Evolutionary conservation across 2,113 vertebrate genomes (phyloP), one percentile per base, ranked within the genome.

Genomic region (Phrynocephalus versicolor): DNA sequence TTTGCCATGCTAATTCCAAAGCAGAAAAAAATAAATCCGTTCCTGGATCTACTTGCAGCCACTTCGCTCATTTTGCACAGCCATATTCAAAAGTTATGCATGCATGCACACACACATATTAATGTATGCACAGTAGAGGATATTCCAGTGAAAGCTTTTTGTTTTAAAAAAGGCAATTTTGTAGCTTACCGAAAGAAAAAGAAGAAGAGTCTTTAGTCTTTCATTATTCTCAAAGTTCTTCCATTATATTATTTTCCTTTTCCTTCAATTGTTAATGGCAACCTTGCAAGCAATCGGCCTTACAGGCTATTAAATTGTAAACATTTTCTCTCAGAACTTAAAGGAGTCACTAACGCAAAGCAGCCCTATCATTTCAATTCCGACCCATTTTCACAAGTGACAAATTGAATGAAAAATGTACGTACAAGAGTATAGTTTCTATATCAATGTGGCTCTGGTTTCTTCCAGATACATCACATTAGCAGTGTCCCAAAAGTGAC

Each of bases 91-190:
- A 6, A 10, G 45, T 51, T 51, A 51, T 51, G 45, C 37, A 1
- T 30, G 27, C 21, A 6, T 39, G 30, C 27, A 51, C 45, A 51
- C 45, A 51, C 45, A 51, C 45, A 15, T 14, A 16, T 82, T 70
- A 71, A 58, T 58, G 55, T 39, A n/a, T 79, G 55, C 55, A 83
- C 33, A 39, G 4, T 67, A 51, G 73, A 73, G 39, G 19, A 73
- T 41, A 81, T 69, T 85, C 62, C 27, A 57, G 70, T 30, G n/a
- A 23, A 64, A 55, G 70, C 69, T 80, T 74, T 80, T n/a, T n/a
- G n/a, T n/a, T n/a, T n/a, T 55, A 73, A 73, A 74, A 81, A 25
- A 81, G 73, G 15, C 19, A 83, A 37, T 85, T 74, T 23, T 35
- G 30, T 35, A 37, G 25, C 16, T n/a, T 7, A 65, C 27, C 25